Evolutionary conservation across 2,797 vertebrate species (phyloP).

Genomic region (Siniperca obscura): DNA sequence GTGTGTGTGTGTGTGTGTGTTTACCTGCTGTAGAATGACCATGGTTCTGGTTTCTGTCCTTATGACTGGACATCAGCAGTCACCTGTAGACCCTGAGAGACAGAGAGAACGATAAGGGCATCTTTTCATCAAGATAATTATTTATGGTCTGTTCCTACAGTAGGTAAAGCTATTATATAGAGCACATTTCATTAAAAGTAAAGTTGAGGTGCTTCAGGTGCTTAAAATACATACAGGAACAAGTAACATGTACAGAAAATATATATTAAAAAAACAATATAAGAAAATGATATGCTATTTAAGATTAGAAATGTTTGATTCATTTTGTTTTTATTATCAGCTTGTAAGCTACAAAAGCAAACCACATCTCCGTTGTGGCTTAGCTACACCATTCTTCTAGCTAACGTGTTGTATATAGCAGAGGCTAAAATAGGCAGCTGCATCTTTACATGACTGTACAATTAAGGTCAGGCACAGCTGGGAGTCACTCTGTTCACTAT

Average conservation of each 20-base stretch:
- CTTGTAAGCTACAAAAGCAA: too few species aligned
- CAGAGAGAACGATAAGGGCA: neutral
- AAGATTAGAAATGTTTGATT: too few species aligned
- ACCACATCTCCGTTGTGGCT: too few species aligned
- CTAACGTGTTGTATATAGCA: too few species aligned
- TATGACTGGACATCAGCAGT: slow-evolving; percentile 71
- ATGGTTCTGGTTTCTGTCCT: slow-evolving; percentile 67
- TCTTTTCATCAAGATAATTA: neutral
- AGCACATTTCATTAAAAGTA: neutral
- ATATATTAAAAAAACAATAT: neutral
- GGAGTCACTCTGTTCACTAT: too few species aligned
- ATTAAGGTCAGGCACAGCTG: too few species aligned
- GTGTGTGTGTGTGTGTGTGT: slow-evolving; percentile 24
- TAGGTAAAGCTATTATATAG: neutral
- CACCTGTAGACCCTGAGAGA: slow-evolving; percentile 44
- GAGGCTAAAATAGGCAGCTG: too few species aligned
- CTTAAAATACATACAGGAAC: neutral
- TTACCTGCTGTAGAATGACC: slow-evolving; percentile 85
- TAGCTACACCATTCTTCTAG: too few species aligned
- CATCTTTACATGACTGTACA: too few species aligned
- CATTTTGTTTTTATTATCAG: too few species aligned
- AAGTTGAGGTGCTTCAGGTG: neutral
- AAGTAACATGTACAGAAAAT: neutral
- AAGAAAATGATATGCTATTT: neutral
- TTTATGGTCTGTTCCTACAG: neutral